These are phyloP conservation scores for Drosophila tripunctata DNA, from an alignment of 2,888 invertebrate genomes.

Conservation along the genomic window DNA sequence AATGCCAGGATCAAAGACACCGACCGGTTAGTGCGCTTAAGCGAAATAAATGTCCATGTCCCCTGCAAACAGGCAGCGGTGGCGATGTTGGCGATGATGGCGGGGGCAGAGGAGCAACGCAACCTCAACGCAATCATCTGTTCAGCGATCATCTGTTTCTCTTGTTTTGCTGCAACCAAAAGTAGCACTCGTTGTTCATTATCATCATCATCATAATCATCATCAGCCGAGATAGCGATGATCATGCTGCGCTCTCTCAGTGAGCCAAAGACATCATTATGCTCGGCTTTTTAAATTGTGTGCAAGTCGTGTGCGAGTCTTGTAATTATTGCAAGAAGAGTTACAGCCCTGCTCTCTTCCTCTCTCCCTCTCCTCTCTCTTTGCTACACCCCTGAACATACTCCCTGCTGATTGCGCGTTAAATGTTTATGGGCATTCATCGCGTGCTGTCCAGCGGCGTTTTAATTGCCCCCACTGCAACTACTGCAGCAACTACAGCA, in stretches of 20 bases:
- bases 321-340: conserved; percentile 54
- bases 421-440: conserved; percentile 80
- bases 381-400: background rate
- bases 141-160: conserved; percentile 62
- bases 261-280: conserved; percentile 37
- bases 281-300: conserved; percentile 50
- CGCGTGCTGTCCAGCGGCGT: conserved; percentile 74
- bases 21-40: conserved; percentile 76
- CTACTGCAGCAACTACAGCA: conserved; percentile 8
- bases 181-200: conserved; percentile 46
- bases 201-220: conserved; percentile 12
- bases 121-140: conserved; percentile 33
- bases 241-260: conserved; percentile 32
- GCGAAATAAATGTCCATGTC: conserved; percentile 74
- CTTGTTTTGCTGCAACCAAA: conserved; percentile 33
- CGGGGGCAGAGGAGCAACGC: background rate
- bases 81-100: background rate
- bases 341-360: conserved; percentile 30
- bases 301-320: conserved; percentile 45
- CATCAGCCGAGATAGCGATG: conserved; percentile 50
- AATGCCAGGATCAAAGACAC: conserved; percentile 84
- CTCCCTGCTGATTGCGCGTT: conserved; percentile 75
- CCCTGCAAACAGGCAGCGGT: conserved; percentile 11
- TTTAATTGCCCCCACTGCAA: conserved; percentile 67
- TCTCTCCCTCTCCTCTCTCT: background rate